Percentiles rank a stretch among this genome's conserved stretches.
phyloP scores from a whole-genome alignment of 2,113 vertebrate species.

The Motacilla alba region DNA sequence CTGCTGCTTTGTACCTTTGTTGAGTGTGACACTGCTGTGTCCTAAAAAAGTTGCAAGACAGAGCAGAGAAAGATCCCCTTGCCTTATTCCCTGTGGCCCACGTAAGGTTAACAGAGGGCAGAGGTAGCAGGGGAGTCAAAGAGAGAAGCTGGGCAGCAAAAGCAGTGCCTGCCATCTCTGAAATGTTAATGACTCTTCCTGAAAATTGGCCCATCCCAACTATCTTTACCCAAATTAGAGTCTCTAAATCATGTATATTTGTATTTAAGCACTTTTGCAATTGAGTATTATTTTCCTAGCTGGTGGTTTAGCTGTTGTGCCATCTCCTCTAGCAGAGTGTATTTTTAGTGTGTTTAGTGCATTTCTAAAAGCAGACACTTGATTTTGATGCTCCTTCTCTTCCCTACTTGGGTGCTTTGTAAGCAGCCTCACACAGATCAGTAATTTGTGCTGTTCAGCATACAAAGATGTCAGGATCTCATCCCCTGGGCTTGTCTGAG shows the following conservation, averaged over 20 bases:
- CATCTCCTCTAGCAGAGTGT: not conserved
- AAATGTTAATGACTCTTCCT: not conserved
- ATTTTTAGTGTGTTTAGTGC: conserved; percentile 32
- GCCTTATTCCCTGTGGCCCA: not conserved
- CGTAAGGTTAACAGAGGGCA: not conserved
- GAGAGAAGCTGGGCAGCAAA: not conserved
- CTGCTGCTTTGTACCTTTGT: not conserved
- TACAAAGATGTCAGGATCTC: not conserved
- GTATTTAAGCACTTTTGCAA: conserved; percentile 1
- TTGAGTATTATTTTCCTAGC: conserved; percentile 24
- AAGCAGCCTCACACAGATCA: not conserved
- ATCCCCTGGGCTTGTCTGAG: not conserved
- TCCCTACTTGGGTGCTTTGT: not conserved
- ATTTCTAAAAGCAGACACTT: conserved; percentile 28
- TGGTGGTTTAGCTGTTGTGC: conserved; percentile 39
- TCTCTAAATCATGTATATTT: not conserved
- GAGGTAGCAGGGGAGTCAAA: not conserved
- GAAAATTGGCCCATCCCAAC: not conserved
- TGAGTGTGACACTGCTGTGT: not conserved
- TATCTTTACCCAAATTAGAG: not conserved
- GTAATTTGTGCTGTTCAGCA: not conserved
- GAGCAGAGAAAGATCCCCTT: not conserved
- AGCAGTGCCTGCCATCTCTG: not conserved
- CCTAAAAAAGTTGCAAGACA: not conserved
- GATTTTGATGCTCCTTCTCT: conserved; percentile 23